phyloP scores from a whole-genome alignment of 2,797 vertebrate species.

The Urosaurus nigricauda region DNA sequence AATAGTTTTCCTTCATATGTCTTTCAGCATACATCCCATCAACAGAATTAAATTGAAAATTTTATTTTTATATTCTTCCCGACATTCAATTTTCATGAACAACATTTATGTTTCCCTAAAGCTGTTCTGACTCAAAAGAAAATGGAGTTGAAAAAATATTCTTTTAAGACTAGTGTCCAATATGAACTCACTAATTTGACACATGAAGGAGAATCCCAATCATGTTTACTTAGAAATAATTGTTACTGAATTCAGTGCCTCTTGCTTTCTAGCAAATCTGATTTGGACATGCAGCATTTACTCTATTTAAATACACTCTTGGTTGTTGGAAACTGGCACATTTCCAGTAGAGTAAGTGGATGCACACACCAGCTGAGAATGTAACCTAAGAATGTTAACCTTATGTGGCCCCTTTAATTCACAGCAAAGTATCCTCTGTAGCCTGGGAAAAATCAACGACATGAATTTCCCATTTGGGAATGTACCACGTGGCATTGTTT shows the following conservation, averaged over 20 bases:
- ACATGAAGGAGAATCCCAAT: neutral
- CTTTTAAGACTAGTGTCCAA: neutral
- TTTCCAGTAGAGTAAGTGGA: constrained; percentile 39
- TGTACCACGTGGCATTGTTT: constrained; percentile 20
- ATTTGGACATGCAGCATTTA: neutral
- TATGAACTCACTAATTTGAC: neutral
- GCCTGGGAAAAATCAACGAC: neutral
- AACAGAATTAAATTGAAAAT: neutral
- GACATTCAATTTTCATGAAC: neutral
- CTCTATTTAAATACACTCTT: neutral
- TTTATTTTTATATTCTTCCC: neutral
- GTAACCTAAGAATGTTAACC: constrained; percentile 19
- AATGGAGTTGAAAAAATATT: neutral
- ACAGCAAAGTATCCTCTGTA: constrained; percentile 24
- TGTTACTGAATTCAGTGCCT: neutral
- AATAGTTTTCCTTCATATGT: neutral
- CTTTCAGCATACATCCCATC: neutral
- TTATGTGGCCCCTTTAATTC: constrained; percentile 34
- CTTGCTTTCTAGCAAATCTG: neutral
- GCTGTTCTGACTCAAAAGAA: neutral
- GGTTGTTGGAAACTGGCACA: constrained; percentile 37
- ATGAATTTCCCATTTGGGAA: constrained; percentile 6
- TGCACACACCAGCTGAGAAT: constrained; percentile 22
- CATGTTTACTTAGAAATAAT: neutral
- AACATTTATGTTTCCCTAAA: neutral